These are phyloP conservation scores for Zalophus californianus DNA, from an alignment of 2,797 vertebrate species.

Conservation along the genomic window DNA sequence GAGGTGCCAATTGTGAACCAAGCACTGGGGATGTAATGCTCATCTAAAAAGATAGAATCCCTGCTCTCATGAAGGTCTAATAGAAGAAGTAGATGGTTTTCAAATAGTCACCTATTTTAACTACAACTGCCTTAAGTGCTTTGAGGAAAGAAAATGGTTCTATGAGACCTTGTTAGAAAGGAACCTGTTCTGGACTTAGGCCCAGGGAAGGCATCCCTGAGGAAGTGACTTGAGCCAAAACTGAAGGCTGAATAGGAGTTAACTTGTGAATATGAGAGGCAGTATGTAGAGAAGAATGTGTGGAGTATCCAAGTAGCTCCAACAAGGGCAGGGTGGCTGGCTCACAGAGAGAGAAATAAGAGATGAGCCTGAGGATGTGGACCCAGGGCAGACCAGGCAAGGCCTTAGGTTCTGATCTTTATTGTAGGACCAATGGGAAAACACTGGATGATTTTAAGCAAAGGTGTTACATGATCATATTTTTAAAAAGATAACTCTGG, in stretches of 20 bases:
- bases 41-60: background rate
- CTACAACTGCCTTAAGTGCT: background rate
- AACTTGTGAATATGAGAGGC: background rate
- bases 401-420: background rate
- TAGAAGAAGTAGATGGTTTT: background rate
- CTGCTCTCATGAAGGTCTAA: background rate
- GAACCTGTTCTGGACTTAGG: background rate
- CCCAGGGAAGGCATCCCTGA: background rate
- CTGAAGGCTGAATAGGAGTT: constrained; percentile 31
- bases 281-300: background rate
- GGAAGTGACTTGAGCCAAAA: constrained; percentile 10
- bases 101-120: background rate
- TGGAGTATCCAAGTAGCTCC: background rate
- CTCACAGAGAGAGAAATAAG: background rate
- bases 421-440: background rate
- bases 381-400: background rate
- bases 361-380: background rate
- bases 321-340: background rate
- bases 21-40: background rate
- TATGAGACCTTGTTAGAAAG: background rate
- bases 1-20: background rate
- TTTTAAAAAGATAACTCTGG: constrained; percentile 29
- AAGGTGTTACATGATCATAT: background rate
- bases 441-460: constrained; percentile 9
- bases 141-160: background rate